These are phyloP conservation scores for Rugalucina vietnamica DNA, from an alignment of 2,888 invertebrate species.

Conservation along the genomic window DNA sequence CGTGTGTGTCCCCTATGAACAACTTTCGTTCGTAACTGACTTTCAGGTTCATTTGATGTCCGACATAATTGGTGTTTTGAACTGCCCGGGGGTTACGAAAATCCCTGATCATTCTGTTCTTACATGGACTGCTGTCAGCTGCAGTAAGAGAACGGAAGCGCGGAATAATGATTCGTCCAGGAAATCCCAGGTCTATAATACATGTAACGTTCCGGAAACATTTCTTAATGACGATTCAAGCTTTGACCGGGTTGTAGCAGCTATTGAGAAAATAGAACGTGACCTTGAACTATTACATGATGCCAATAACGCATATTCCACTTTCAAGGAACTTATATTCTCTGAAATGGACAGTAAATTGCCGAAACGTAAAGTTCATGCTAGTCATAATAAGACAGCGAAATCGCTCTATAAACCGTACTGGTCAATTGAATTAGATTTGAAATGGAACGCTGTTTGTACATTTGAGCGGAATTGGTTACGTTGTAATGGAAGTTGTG, in stretches of 20 bases:
- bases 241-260: not conserved
- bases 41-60: not conserved
- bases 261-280: not conserved
- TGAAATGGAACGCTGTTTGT: slow-evolving; percentile 9
- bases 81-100: not conserved
- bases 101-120: slow-evolving; percentile 14
- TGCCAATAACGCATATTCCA: not conserved
- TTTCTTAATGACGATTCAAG: not conserved
- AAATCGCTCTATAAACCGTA: slow-evolving; percentile 20
- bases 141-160: too few species aligned
- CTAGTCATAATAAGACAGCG: not conserved
- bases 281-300: not conserved
- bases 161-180: not conserved
- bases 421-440: not conserved
- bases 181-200: not conserved
- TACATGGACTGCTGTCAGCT: not conserved
- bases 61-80: not conserved
- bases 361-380: not conserved
- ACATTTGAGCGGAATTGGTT: slow-evolving; percentile 20
- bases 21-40: not conserved
- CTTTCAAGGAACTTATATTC: not conserved
- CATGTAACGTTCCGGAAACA: not conserved
- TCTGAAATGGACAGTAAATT: slow-evolving; percentile 15
- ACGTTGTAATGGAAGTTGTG: not conserved
- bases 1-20: slow-evolving; percentile 1